Conservation (phyloP, 2,113 vertebrate genomes). For the Apaloderma vittatum region DNA sequence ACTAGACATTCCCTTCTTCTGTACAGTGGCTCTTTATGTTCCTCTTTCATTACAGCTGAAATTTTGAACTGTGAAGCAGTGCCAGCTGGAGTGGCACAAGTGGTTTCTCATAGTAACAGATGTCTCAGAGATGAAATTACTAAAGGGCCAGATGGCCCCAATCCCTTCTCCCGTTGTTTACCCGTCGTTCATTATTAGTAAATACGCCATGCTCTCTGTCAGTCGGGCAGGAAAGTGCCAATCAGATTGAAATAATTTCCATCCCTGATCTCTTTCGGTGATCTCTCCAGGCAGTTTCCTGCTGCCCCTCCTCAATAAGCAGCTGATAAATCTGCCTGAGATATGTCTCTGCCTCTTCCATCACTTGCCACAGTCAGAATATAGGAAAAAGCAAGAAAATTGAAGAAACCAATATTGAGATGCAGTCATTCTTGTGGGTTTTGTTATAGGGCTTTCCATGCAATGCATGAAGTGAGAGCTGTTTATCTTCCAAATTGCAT, state of each 20-base stretch:
- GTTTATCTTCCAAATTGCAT: background rate
- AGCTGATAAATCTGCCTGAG: background rate
- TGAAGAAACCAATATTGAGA: background rate
- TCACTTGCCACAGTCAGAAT: background rate
- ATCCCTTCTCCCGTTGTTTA: constrained; percentile 4
- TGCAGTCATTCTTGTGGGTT: background rate
- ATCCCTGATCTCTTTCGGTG: constrained; percentile 3
- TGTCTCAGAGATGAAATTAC: constrained; percentile 38
- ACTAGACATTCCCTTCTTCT: background rate
- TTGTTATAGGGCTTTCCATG: background rate
- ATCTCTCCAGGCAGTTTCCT: constrained; percentile 8
- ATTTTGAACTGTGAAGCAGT: constrained; percentile 4
- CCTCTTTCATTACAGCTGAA: background rate
- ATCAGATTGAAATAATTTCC: background rate
- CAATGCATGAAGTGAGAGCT: background rate
- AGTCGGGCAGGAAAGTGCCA: constrained; percentile 30
- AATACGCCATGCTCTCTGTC: background rate
- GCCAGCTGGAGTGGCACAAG: constrained; percentile 64
- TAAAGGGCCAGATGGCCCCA: constrained; percentile 55
- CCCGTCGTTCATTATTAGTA: background rate
- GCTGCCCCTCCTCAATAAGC: background rate
- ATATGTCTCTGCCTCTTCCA: background rate
- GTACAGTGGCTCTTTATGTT: background rate
- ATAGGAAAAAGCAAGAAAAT: background rate
- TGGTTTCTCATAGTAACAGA: constrained; percentile 44